phyloP scores from a whole-genome alignment of 2,113 vertebrate genomes.

The Oreotrochilus melanogaster region DNA sequence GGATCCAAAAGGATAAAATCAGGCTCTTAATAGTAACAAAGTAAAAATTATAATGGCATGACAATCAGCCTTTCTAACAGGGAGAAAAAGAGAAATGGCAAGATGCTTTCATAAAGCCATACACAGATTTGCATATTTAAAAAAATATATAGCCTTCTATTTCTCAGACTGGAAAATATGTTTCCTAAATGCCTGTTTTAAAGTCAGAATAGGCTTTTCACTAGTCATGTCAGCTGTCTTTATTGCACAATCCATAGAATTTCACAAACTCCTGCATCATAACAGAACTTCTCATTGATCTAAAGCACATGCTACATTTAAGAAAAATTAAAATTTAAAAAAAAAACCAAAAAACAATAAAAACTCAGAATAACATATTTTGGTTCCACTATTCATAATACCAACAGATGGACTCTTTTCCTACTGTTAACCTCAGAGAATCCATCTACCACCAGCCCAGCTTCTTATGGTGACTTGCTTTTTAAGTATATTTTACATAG shows the following conservation, averaged over 20 bases:
- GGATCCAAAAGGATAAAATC: neutral
- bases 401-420: neutral
- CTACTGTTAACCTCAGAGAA: neutral
- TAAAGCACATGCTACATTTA: neutral
- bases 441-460: neutral
- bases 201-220: neutral
- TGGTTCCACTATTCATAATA: neutral
- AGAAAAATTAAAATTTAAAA: neutral
- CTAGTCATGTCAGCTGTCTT: neutral
- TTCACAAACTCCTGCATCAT: neutral
- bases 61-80: neutral
- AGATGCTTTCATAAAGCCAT: neutral
- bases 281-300: neutral
- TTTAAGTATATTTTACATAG: neutral
- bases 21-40: slow-evolving; percentile 24
- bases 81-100: neutral
- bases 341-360: neutral
- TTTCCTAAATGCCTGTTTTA: neutral
- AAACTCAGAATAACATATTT: neutral
- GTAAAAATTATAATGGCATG: neutral
- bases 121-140: neutral
- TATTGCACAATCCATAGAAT: neutral
- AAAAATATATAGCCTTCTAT: neutral
- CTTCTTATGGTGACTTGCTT: neutral
- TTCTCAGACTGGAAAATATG: neutral